These are phyloP conservation scores for Melanostoma mellinum DNA, from an alignment of 2,888 invertebrate species.

Conservation along the genomic window DNA sequence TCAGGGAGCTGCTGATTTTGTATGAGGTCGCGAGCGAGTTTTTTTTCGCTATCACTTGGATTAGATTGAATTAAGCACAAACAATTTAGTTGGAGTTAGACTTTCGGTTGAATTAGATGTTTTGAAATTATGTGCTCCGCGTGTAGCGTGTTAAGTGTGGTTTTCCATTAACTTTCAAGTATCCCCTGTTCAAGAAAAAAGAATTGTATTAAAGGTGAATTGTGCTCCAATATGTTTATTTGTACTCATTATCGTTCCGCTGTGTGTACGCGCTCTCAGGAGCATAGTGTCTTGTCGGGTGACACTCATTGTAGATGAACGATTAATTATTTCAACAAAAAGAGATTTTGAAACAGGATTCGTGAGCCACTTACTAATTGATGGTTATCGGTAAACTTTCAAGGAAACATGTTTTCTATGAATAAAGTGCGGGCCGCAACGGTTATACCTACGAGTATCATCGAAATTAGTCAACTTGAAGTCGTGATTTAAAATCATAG, in stretches of 20 bases:
- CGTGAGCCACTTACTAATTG: no score
- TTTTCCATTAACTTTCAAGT: conserved; percentile 19
- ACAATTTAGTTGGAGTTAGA: conserved; percentile 59
- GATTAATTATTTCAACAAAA: no score
- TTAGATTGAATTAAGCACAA: conserved; percentile 49
- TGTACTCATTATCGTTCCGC: background rate
- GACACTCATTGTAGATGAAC: no score
- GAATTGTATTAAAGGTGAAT: conserved; percentile 19
- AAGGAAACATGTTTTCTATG: no score
- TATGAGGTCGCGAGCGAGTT: conserved; percentile 54
- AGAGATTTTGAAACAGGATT: no score
- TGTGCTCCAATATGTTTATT: background rate
- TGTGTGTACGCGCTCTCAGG: no score
- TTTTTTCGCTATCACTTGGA: conserved; percentile 51
- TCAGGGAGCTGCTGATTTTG: conserved; percentile 70
- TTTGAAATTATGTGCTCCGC: conserved; percentile 42
- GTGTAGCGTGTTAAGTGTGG: conserved; percentile 33
- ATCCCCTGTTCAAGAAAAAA: conserved; percentile 12
- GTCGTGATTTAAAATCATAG: no score
- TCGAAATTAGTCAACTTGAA: no score
- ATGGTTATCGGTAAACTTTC: no score
- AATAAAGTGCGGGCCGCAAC: no score
- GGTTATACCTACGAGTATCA: no score
- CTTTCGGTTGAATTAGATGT: conserved; percentile 67
- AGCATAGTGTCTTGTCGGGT: no score